Percentiles rank a stretch among this genome's conserved stretches.
Conservation (phyloP, 2,113 vertebrate species). For the Lagopus muta region DNA sequence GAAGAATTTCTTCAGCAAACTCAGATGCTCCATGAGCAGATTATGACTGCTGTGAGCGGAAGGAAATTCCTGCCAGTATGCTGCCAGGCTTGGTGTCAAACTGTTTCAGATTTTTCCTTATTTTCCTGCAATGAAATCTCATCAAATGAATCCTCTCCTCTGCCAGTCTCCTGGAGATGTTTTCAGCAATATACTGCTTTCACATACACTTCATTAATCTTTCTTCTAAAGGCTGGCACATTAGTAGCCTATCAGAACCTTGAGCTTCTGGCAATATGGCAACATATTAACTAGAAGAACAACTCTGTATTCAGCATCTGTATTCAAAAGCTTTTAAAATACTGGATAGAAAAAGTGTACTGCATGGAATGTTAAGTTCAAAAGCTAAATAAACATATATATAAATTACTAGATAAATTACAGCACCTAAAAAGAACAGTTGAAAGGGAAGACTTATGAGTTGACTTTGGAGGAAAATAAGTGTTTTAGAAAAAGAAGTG, state of each 20-base stretch:
- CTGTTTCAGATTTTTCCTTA: not conserved
- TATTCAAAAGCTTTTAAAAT: not conserved
- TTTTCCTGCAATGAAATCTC: not conserved
- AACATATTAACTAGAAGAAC: not conserved
- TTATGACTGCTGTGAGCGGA: not conserved
- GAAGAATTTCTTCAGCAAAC: not conserved
- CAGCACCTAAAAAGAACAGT: not conserved
- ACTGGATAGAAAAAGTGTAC: not conserved
- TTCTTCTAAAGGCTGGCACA: not conserved
- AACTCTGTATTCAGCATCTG: not conserved
- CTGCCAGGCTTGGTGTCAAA: not conserved
- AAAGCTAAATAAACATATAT: slow-evolving; percentile 22
- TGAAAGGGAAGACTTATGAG: slow-evolving; percentile 11
- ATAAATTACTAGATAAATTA: slow-evolving; percentile 31
- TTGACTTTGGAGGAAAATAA: slow-evolving; percentile 17
- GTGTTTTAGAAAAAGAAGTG: not conserved
- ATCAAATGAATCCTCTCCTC: not conserved
- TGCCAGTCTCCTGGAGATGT: not conserved
- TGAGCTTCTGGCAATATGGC: not conserved
- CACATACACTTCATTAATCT: not conserved
- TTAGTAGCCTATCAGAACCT: not conserved
- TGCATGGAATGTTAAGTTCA: not conserved
- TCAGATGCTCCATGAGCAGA: not conserved
- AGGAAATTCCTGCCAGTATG: not conserved
- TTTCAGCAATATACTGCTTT: not conserved